Percentiles rank a stretch among this genome's conserved stretches.
phyloP scores from a whole-genome alignment of 2,113 vertebrate species.

The Scytalopus superciliaris region DNA sequence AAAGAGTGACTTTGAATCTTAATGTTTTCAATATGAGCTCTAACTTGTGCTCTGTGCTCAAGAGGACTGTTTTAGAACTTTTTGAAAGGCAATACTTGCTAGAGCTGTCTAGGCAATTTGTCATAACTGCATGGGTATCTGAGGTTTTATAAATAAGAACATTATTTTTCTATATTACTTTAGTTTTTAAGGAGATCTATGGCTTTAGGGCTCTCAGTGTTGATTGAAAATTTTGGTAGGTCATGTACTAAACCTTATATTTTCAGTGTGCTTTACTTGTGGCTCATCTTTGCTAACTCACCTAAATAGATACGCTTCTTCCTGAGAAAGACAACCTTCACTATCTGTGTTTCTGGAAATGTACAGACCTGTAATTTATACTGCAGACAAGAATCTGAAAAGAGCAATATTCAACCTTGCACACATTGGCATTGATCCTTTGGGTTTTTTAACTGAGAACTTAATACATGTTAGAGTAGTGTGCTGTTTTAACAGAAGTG shows the following conservation, averaged over 20 bases:
- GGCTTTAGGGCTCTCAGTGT: not conserved
- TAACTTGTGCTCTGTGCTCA: not conserved
- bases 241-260: not conserved
- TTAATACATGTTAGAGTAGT: not conserved
- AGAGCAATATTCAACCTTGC: not conserved
- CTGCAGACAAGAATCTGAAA: not conserved
- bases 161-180: not conserved
- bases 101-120: not conserved
- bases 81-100: not conserved
- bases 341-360: not conserved
- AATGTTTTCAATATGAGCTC: conserved; percentile 8
- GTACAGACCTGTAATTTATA: not conserved
- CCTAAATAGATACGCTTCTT: not conserved
- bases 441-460: not conserved
- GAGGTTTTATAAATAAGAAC: not conserved
- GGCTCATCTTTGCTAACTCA: not conserved
- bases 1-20: not conserved
- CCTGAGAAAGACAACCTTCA: not conserved
- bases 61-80: not conserved
- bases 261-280: not conserved
- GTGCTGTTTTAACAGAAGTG: not conserved
- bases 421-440: not conserved
- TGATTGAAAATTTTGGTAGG: not conserved
- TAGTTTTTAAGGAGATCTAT: not conserved
- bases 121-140: not conserved